Base-by-base conservation (phyloP, 2,797 vertebrate genomes). In the Cynodonichthys magdalenae region DNA sequence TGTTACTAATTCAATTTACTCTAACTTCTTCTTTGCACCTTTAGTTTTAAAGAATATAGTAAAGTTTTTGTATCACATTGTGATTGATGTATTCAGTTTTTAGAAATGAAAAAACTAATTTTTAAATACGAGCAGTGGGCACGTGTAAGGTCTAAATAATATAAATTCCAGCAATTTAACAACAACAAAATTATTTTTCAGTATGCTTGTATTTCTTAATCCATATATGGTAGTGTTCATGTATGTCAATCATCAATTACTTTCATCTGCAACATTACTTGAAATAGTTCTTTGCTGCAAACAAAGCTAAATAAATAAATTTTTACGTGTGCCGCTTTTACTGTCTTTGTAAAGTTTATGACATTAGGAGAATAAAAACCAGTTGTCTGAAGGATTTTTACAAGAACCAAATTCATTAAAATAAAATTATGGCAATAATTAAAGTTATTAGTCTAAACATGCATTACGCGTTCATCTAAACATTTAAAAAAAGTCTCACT, bases 351-450 rank as follows among this genome's bases (percentile, higher is more conserved):
- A 69, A 81, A 68, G 45, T 70, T 82, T 44, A 70, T 44, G 20
- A 28, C 53, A 55, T 41, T 59, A n/a, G 7, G 29, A 6, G 15
- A 10, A 67, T 65, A 57, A 56, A 61, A 7, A 15, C 27, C 44
- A 49, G 39, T 19, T 12, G 41, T 54, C 55, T 66, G 44, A 39
- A 67, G 48, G 59, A 15, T 60, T 71, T 83, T 76, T 67, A 74
- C 0, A 3, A 58, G 45, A 76, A 70, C 51, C 29, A 67, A 79
- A 74, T 69, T 75, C 39, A 70, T 63, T 80, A 63, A 77, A 79
- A 80, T 79, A 58, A 73, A 83, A 71, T 50, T 54, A 20, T 41
- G 45, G 10, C 12, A 61, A 42, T 70, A 62, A 56, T 29, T 53
- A 28, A 75, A 49, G 20, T 63, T 74, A 53, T 70, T 47, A 74